phyloP scores from a whole-genome alignment of 2,797 vertebrate genomes.

The Xerus rutilus region DNA sequence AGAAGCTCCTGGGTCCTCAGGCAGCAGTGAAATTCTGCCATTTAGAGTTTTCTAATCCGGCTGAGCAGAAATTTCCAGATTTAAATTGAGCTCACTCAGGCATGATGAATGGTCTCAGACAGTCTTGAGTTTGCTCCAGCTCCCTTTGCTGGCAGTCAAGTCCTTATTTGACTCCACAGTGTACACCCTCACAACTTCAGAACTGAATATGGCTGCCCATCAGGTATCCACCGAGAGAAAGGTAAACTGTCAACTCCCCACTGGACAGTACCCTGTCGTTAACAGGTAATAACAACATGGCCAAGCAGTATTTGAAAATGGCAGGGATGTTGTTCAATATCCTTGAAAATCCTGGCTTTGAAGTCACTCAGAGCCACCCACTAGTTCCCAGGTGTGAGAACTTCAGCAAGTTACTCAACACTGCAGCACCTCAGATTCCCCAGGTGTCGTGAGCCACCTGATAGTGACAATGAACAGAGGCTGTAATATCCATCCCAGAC shows the following conservation, averaged over 20 bases:
- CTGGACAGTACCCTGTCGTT: background rate
- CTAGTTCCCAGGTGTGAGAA: background rate
- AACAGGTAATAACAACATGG: background rate
- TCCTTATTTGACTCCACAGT: conserved; percentile 68
- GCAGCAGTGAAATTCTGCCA: conserved; percentile 65
- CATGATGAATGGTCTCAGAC: conserved; percentile 70
- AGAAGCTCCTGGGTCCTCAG: conserved; percentile 42
- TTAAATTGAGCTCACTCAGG: conserved; percentile 67
- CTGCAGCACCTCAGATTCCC: background rate
- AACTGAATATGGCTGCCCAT: background rate
- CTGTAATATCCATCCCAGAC: background rate
- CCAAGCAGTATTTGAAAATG: background rate
- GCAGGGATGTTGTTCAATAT: background rate
- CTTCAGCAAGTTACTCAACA: background rate
- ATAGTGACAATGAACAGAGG: background rate
- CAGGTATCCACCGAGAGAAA: background rate
- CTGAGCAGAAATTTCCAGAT: conserved; percentile 79
- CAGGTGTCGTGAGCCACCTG: background rate
- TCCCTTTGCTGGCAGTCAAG: background rate
- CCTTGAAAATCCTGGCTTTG: background rate
- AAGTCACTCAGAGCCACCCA: background rate
- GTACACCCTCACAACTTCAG: background rate
- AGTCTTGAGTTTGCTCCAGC: conserved; percentile 49
- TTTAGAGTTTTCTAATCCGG: conserved; percentile 70
- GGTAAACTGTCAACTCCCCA: background rate